Evolutionary conservation across 30 jellyfish, hydroid and myxozoan genomes (phyloP).

Genomic region (Nemopilema nomurai): DNA sequence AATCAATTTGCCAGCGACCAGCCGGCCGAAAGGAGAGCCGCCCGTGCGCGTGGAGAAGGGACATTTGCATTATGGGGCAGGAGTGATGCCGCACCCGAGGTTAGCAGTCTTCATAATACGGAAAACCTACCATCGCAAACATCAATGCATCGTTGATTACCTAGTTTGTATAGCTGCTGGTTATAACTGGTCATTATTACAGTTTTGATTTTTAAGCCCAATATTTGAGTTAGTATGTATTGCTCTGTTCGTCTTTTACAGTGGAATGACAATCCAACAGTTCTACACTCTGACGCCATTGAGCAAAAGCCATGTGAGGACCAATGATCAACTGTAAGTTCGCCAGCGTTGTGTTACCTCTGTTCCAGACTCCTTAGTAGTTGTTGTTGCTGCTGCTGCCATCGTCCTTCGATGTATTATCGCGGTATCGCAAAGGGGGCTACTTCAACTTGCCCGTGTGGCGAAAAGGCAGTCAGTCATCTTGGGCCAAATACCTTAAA

Average conservation of each 20-base stretch:
- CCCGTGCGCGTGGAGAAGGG: constrained; percentile 80
- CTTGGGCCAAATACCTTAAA: too few relatives aligned
- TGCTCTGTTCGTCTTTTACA: too few relatives aligned
- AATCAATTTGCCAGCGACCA: constrained; percentile 59
- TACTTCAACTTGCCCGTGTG: too few relatives aligned
- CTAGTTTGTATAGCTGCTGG: too few relatives aligned
- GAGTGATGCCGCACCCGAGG: constrained; percentile 88
- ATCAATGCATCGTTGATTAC: too few relatives aligned
- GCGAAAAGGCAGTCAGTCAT: too few relatives aligned
- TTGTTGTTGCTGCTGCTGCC: background rate
- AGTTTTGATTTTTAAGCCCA: too few relatives aligned
- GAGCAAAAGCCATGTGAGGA: constrained; percentile 65
- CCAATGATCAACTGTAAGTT: constrained; percentile 82
- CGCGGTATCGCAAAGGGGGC: too few relatives aligned
- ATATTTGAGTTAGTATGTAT: too few relatives aligned
- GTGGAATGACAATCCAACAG: constrained; percentile 76
- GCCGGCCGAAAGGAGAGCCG: constrained; percentile 80
- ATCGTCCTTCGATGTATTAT: too few relatives aligned
- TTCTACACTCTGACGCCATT: constrained; percentile 56
- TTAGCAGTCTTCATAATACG: constrained; percentile 2
- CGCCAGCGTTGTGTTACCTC: background rate
- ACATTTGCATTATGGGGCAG: constrained; percentile 80
- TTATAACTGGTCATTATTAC: too few relatives aligned
- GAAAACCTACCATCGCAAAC: too few relatives aligned
- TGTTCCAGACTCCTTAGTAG: background rate